Base-by-base conservation (phyloP, 2,797 vertebrate genomes). In the Typhlichthys subterraneus region DNA sequence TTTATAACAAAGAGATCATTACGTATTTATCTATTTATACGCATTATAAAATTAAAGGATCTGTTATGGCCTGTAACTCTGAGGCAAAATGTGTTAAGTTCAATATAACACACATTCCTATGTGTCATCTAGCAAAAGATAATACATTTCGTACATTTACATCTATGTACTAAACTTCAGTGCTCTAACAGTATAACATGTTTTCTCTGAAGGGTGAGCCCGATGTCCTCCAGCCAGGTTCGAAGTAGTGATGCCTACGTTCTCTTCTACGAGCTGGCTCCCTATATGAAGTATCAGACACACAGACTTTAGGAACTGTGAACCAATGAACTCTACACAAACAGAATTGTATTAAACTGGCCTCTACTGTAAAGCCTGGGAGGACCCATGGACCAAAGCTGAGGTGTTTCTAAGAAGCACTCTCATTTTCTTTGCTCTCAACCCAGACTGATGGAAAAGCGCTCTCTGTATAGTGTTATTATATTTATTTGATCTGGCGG, bases 201-300 rank as follows among this genome's bases (percentile, higher is more conserved):
- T 74, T 17, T 76, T 70, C 10, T 29, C 52, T 59, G 61, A 83
- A 98, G 97, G 2, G 97, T 98, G 61, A 96, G 94, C 3, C 95
- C 95, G 0, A 95, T 98, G 91, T 96, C 96, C 5, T 94, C 95
- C 80, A 95, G 95, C 83, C 96, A 98, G 76, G 91, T 98, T 42
- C 94, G 94, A 80, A 96, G 94, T 93, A 96, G 94, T 38, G 95
- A 97, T 47, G 97, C 97, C 77, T 99, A 98, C 50, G 91, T 99
- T 79, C 94, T 99, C 66, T 99, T 99, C 93, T 99, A 98, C 0
- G 96, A 99, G 85, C 85, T 96, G 77, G 86, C 89, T 54, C 73
- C 94, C 0, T 92, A 93, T 67, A 91, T 94, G 91, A 97, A 94
- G 90, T 67, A 77, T 19, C 86, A 82, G 63, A 80, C 76, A 0